Base-by-base conservation (phyloP, 2,888 invertebrate species). In the Mamestra brassicae region DNA sequence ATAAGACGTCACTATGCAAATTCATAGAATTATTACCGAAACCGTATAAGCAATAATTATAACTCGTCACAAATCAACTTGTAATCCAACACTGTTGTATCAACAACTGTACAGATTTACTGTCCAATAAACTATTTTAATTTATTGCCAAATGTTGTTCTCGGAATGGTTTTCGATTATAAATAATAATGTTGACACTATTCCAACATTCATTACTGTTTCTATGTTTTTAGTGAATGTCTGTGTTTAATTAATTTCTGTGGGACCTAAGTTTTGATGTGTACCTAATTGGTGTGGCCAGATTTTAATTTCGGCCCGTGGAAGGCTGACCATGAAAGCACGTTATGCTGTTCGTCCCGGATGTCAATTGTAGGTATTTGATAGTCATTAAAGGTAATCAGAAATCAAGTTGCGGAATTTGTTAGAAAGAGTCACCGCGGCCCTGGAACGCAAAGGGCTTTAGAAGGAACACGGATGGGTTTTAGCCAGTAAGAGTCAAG, bases 21-120 rank as follows among this genome's bases (percentile, higher is more conserved):
- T 10, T 68, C 63, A n/a, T 61, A n/a, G 42, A 79, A 68, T 64
- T 67, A 72, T 80, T 68, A 74, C 77, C 64, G 52, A 79, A 78
- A 65, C 65, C 61, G 68, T 78, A 71, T 64, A 80, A 68, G 66
- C 60, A 81, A 78, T 87, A 84, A 87, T 87, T 85, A 85, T 81
- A 83, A 84, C 83, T 89, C 81, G 78, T 87, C 84, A 89, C 87
- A 89, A 90, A 90, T 90, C 88, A 89, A 81, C 77, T 74, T 80
- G 92, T 92, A 92, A 93, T 90, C 90, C 86, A 90, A 92, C 88
- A 91, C 90, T 87, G 87, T 85, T 88, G 86, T 89, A 83, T 87
- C 88, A 90, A 89, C 87, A 90, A 88, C 86, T 87, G 83, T 87
- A 87, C 87, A 91, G 90, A 93, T 93, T 93, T 92, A 93, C 77